Conservation (phyloP, 2,888 invertebrate genomes). For the Leucania comma region DNA sequence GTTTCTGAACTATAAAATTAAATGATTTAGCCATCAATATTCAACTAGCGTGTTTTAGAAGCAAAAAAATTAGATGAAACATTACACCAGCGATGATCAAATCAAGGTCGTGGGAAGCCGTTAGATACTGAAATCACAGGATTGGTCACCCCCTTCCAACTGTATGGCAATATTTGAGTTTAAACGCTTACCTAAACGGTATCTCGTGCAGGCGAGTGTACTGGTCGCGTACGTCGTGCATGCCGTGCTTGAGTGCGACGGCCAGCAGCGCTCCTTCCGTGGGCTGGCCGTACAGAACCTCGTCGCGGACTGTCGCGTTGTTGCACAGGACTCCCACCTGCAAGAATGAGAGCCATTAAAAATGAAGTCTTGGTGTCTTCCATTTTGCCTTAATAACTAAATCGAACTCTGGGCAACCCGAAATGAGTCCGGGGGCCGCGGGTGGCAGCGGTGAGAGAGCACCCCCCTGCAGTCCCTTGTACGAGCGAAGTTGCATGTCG, state of each 20-base stretch:
- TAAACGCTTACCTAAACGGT: conserved; percentile 93
- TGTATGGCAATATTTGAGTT: not conserved
- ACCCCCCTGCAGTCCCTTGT: too few species aligned
- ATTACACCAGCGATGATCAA: too few species aligned
- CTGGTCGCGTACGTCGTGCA: conserved; percentile 95
- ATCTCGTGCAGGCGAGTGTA: conserved; percentile 97
- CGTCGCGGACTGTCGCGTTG: conserved; percentile 97
- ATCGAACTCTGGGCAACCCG: not conserved
- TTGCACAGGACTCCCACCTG: conserved; percentile 97
- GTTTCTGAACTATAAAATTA: conserved; percentile 95
- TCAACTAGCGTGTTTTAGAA: too few species aligned
- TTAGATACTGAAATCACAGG: too few species aligned
- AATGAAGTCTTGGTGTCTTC: not conserved
- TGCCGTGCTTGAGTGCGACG: conserved; percentile 97
- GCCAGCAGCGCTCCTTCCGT: conserved; percentile 99
- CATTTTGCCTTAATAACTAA: not conserved
- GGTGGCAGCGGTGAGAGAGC: too few species aligned
- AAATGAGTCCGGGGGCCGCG: not conserved
- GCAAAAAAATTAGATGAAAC: too few species aligned
- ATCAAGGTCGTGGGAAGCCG: too few species aligned
- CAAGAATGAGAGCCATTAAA: not conserved
- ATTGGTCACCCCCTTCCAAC: too few species aligned
- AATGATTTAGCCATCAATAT: too few species aligned
- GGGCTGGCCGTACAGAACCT: conserved; percentile 97
- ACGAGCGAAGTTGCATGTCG: conserved; percentile 92